Base-by-base conservation (phyloP, 2,888 invertebrate species). In the Nomada fabriciana region DNA sequence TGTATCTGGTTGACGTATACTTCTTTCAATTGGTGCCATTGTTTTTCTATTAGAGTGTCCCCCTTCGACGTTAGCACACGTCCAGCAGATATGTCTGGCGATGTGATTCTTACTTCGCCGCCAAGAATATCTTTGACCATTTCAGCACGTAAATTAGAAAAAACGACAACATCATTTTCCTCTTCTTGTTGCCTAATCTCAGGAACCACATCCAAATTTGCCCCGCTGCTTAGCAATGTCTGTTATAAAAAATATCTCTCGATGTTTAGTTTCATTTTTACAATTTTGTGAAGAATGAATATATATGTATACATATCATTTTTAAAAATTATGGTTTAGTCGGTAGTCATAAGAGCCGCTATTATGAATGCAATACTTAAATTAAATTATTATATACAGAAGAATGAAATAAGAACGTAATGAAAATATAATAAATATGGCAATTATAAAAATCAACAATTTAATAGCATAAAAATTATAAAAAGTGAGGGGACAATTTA, bases 21-120 rank as follows among this genome's bases (percentile, higher is more conserved):
- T 74, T 91, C 89, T 65, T 91, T 92, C 20, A 93, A 75, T 13
- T 88, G 80, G 57, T 86, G 74, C 93, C 93, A 94, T 20, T 86
- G 86, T 53, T 86, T 88, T 67, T 92, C 92, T 29, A 90, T 84
- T 64, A 76, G 60, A 1, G 72, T 80, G 20, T 74, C 65, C 42
- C 76, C 77, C 29, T 81, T 69, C 0, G 76, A 50, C 52, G 70
- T 73, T 25, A 23, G 25, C 13, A n/a, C 25, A 20, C 63, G 0
- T 57, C n/a, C 23, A 20, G 29, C 2, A 57, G 36, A n/a, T 47
- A 60, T 52, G 18, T 61, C 20, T 4, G 69, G 29, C 1, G 72
- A 69, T 2, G 82, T 80, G 23, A 89, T 86, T 68, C 72, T 87
- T 20, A 91, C 72, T 70, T 86, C 82, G n/a, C 85, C 84, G 23